Base-by-base conservation (phyloP, 2,113 vertebrate genomes). In the Takifugu bimaculatus region DNA sequence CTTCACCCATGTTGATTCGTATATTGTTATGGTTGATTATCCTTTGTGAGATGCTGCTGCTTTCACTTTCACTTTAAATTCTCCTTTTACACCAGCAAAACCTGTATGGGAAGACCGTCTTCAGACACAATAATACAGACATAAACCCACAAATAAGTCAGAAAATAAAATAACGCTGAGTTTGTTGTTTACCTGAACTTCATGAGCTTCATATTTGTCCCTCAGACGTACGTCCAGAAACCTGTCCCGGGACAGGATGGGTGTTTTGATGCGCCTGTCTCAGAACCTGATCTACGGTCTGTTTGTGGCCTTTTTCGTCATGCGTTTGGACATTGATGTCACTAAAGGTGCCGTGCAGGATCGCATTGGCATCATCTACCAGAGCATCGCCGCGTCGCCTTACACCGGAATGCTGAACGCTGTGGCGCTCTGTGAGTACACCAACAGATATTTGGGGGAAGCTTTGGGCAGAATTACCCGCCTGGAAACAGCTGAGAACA, bases 341-440 rank as follows among this genome's bases (percentile, higher is more conserved):
- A 57, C 66, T 10, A 93, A 93, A 62, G 96, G 95, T 13, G 96
- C 95, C 0, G 50, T 95, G 51, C 96, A 98, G 86, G 93, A 99
- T 77, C 93, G 95, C 0, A 88, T 98, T 5, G 96, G 95, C 54
- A 83, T 99, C 60, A 59, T 99, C 75, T 99, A 99, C 78, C 95
- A 96, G 88, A 87, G 92, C 0, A 82, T 96, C 58, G 94, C 91
- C 0, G 93, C 93, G 13, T 86, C 87, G 0, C 94, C 96, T 0
- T 96, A 97, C 85, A 97, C 94, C 0, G 96, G 96, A 79, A 93
- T 98, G 92, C 93, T 99, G 70, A 98, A 98, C 7, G 94, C 94
- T 1, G 91, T 96, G 39, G 93, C 90, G 14, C 87, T 98, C 65
- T 98, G 96, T 99, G 85, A 95, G 96, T 94, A 26, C 13, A 2